Conservation (phyloP, 2,797 vertebrate species). For the Paedocypris micromegethes region DNA sequence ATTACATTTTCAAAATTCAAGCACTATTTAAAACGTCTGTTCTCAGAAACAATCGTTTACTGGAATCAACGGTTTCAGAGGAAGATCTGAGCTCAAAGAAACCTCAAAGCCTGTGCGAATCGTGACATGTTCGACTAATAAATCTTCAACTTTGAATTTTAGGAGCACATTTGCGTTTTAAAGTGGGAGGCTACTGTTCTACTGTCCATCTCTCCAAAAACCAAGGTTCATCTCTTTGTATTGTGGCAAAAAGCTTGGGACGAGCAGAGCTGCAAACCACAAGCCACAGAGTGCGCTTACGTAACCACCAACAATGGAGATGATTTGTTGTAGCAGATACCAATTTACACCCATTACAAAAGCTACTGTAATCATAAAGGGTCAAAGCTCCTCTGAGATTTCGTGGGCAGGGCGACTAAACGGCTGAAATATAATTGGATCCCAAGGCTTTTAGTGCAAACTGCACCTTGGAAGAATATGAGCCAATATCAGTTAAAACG, state of each 20-base stretch:
- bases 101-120: too few species aligned
- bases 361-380: slow-evolving; percentile 7
- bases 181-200: too few species aligned
- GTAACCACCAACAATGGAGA: slow-evolving; percentile 3
- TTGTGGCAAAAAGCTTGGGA: neutral
- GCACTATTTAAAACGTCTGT: too few species aligned
- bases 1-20: too few species aligned
- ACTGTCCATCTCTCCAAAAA: neutral
- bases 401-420: slow-evolving; percentile 6
- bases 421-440: slow-evolving; percentile 8
- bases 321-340: slow-evolving; percentile 11
- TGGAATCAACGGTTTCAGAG: too few species aligned
- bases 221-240: neutral
- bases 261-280: slow-evolving; percentile 19
- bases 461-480: neutral
- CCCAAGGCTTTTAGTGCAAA: neutral
- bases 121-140: too few species aligned
- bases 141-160: too few species aligned
- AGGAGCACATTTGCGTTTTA: too few species aligned
- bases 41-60: too few species aligned
- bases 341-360: slow-evolving; percentile 3
- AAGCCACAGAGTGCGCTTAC: slow-evolving; percentile 7
- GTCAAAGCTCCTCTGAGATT: slow-evolving; percentile 9
- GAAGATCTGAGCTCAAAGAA: too few species aligned
- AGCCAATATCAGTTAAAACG: too few species aligned